Evolutionary conservation across 2,888 invertebrate genomes (phyloP).

Genomic region (Steinernema hermaphroditum): DNA sequence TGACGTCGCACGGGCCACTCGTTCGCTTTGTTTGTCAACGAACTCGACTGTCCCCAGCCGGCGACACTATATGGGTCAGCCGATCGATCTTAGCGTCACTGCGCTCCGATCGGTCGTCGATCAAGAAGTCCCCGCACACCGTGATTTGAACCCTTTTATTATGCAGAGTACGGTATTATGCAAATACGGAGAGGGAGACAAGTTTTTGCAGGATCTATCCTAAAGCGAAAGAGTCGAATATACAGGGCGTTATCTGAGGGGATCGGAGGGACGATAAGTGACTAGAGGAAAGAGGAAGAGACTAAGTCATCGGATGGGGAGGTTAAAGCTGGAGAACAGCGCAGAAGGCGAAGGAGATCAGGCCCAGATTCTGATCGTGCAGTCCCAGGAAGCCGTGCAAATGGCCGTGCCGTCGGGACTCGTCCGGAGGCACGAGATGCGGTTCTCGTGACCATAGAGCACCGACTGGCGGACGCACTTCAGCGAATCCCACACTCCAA

Average conservation of each 20-base stretch:
- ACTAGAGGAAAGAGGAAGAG: slow-evolving; percentile 1
- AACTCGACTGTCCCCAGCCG: not conserved
- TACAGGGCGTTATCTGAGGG: not conserved
- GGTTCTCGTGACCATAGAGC: slow-evolving; percentile 65
- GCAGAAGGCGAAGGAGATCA: slow-evolving; percentile 32
- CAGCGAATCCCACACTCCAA: slow-evolving; percentile 96
- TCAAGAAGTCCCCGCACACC: too few relatives aligned
- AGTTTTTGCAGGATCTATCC: not conserved
- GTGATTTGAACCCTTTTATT: slow-evolving; percentile 5
- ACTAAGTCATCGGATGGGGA: not conserved
- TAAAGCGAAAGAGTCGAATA: not conserved
- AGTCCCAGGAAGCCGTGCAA: slow-evolving; percentile 96
- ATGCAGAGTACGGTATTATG: slow-evolving; percentile 15
- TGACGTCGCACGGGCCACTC: not conserved
- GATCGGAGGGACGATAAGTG: not conserved
- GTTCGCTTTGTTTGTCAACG: not conserved
- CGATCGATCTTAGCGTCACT: slow-evolving; percentile 1
- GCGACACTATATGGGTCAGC: slow-evolving; percentile 7
- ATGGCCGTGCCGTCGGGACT: slow-evolving; percentile 97
- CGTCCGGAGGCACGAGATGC: slow-evolving; percentile 70
- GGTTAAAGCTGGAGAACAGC: not conserved
- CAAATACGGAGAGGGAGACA: not conserved
- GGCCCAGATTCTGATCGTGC: slow-evolving; percentile 74
- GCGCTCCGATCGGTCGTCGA: too few relatives aligned
- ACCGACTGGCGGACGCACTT: slow-evolving; percentile 74